Conservation (phyloP, 2,797 vertebrate species). For the Okamejei kenojei region DNA sequence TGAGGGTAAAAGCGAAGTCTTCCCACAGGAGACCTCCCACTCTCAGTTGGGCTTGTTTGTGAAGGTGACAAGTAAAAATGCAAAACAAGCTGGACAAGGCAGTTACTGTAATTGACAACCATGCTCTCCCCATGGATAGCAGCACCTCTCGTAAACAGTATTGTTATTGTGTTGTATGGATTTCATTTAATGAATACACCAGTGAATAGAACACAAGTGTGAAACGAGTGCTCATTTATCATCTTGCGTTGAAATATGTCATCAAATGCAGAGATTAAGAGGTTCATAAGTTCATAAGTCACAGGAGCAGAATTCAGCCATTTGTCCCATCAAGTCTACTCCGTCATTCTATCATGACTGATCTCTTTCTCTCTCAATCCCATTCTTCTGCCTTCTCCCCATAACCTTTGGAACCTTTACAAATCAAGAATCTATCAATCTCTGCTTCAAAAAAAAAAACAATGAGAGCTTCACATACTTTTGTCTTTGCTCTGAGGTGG, state of each 20-base stretch:
- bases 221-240: neutral
- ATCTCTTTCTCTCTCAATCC: too few relatives aligned
- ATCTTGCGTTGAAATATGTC: neutral
- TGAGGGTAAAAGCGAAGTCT: neutral
- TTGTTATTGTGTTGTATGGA: neutral
- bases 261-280: neutral
- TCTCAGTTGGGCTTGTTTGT: neutral
- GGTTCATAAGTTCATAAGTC: too few relatives aligned
- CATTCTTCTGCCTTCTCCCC: too few relatives aligned
- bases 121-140: neutral
- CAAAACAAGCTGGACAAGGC: neutral
- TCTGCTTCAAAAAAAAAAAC: too few relatives aligned
- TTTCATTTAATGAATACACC: neutral
- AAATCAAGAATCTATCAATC: too few relatives aligned
- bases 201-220: neutral
- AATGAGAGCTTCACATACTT: too few relatives aligned
- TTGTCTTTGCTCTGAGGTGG: too few relatives aligned
- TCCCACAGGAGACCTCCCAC: neutral
- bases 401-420: too few relatives aligned
- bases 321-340: too few relatives aligned
- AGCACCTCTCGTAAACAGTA: neutral
- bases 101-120: constrained; percentile 5
- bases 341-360: too few relatives aligned
- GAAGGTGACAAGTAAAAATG: neutral
- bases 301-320: too few relatives aligned